Evolutionary conservation across 2,797 vertebrate species (phyloP), one percentile per base, ranked within the genome.

Genomic region (Brachymystax lenok): DNA sequence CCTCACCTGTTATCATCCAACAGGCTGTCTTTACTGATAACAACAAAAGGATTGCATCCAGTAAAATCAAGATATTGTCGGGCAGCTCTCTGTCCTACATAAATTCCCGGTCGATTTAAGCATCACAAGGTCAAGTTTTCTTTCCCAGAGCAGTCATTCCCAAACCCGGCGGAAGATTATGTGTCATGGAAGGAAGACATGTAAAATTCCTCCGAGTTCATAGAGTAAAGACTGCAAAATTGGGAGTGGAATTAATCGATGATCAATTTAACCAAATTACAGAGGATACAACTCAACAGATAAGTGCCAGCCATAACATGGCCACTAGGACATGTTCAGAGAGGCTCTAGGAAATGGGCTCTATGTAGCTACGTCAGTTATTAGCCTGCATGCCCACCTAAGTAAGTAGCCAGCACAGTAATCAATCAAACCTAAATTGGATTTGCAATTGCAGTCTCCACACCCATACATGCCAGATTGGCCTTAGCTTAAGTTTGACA

Each of bases 361-460:
- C 76, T 81, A 86, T 88, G 85, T 88, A 90, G 90, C 85, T 89
- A 90, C 85, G 89, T 91, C 82, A 82, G 87, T 88, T 90, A 88
- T 91, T 91, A 92, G 86, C 84, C 79, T 86, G 74, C 86, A 80
- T 80, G 79, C 75, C 80, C 88, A 89, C 81, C 84, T 89, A 90
- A 93, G 93, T 90, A 92, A 85, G 77, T 79, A 59, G 79, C 5
- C 16, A 79, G 84, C 80, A 78, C 46, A 52, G 86, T 89, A 88
- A 93, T 93, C 91, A 93, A 92, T 93, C 91, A 91, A 79, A 69
- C 74, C 80, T 46, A 92, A 91, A 92, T 91, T 91, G 86, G 87
- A 91, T 93, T 91, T 88, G 86, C 80, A 83, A 89, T 86, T 86
- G 71, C 79, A 81, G 27, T 80, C 72, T 83, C 80, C 52, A 80